Conservation (phyloP, 2,113 vertebrate genomes). For the Mobula birostris region DNA sequence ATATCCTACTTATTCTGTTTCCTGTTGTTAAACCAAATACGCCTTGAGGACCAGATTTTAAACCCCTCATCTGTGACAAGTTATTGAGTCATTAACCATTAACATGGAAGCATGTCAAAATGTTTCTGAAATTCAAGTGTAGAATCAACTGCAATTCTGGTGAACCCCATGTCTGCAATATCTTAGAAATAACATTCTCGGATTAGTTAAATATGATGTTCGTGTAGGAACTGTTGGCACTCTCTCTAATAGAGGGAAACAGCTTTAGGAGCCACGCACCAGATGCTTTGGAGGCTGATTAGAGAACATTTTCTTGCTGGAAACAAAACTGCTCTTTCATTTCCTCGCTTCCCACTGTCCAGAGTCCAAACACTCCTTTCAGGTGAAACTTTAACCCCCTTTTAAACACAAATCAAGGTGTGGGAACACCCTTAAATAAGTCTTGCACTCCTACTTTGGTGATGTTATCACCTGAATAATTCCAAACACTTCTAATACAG, state of each 20-base stretch:
- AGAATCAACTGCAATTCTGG: background rate
- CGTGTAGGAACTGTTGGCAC: background rate
- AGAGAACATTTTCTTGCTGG: background rate
- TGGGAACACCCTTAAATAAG: background rate
- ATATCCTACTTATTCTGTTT: background rate
- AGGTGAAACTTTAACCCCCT: background rate
- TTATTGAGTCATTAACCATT: no score
- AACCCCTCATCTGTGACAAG: no score
- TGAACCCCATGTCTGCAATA: background rate
- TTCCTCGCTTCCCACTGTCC: no score
- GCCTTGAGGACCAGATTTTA: no score
- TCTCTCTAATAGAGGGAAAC: background rate
- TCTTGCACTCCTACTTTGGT: background rate
- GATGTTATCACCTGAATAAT: background rate
- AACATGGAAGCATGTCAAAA: no score
- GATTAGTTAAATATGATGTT: background rate
- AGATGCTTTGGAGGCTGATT: background rate
- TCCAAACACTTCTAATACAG: background rate
- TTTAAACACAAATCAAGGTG: background rate
- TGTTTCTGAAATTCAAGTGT: no score
- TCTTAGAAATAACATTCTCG: background rate
- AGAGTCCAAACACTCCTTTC: no score
- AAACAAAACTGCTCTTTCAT: background rate
- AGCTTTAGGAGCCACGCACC: background rate
- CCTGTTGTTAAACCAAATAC: slow-evolving; percentile 1